Percentiles rank a stretch among this genome's conserved stretches.
These are phyloP conservation scores for Phainopepla nitens DNA, from an alignment of 2,113 vertebrate genomes.

Conservation along the genomic window DNA sequence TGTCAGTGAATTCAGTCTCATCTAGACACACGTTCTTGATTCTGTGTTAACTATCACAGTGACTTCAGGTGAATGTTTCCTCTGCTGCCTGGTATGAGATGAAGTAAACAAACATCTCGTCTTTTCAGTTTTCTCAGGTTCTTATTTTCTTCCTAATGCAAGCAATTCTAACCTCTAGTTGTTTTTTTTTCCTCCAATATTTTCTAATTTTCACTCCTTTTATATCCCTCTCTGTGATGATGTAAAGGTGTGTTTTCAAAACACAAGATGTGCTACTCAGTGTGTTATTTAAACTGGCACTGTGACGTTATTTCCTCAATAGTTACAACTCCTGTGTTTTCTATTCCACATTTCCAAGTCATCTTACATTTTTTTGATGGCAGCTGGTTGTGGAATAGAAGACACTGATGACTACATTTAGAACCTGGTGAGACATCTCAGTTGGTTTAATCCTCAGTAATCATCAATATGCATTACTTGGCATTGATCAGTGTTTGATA, in stretches of 20 bases:
- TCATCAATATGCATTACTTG: background rate
- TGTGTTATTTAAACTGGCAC: background rate
- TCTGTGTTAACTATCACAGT: background rate
- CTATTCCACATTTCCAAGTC: background rate
- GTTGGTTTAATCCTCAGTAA: background rate
- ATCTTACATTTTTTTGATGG: fast-evolving
- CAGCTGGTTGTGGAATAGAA: background rate
- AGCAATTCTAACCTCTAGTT: background rate
- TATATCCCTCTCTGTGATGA: background rate
- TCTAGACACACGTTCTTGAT: background rate
- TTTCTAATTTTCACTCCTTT: background rate
- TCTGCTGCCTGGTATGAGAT: background rate
- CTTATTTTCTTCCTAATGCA: background rate
- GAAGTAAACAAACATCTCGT: background rate
- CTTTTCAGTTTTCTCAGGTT: background rate
- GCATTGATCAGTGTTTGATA: background rate
- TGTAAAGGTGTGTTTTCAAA: background rate
- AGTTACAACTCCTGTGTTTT: background rate
- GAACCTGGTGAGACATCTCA: background rate
- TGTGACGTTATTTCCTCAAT: background rate
- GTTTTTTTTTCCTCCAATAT: background rate
- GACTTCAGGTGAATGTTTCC: background rate
- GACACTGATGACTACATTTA: background rate
- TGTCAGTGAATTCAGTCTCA: background rate
- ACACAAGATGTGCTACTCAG: background rate